phyloP scores from a whole-genome alignment of 2,797 vertebrate species.

The Odontamblyopus rebecca region DNA sequence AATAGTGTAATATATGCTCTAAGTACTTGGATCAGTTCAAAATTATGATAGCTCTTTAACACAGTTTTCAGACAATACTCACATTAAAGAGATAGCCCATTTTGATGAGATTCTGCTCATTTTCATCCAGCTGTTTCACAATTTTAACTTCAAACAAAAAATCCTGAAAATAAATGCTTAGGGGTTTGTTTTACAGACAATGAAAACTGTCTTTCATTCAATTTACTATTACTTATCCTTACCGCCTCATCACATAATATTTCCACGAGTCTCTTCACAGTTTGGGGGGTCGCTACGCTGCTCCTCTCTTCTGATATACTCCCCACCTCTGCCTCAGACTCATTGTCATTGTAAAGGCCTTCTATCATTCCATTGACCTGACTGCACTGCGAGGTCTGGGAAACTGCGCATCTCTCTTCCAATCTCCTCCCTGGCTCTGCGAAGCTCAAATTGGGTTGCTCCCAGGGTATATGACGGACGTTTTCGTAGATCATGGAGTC shows the following conservation, averaged over 20 bases:
- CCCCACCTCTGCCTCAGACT: conserved; percentile 13
- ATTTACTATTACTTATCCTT: conserved; percentile 28
- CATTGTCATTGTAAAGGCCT: background rate
- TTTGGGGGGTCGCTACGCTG: conserved; percentile 49
- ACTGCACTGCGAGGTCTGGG: conserved; percentile 20
- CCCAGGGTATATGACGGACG: conserved; percentile 81
- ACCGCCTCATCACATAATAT: conserved; percentile 85
- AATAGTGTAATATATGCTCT: too few relatives aligned
- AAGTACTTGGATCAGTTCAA: too few relatives aligned
- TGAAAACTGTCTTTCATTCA: background rate
- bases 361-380: background rate
- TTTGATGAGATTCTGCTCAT: conserved; percentile 68
- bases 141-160: conserved; percentile 81
- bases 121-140: conserved; percentile 71
- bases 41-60: background rate
- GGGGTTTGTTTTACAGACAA: background rate
- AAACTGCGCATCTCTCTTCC: conserved; percentile 38
- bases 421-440: conserved; percentile 54
- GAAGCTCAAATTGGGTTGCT: conserved; percentile 62
- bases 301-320: background rate
- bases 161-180: conserved; percentile 66
- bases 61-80: conserved; percentile 47
- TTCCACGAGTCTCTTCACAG: conserved; percentile 74
- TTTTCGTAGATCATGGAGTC: conserved; percentile 80
- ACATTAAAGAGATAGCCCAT: conserved; percentile 79